Base-by-base conservation (phyloP, 1,140 invertebrate species). In the Drosophila elegans region DNA sequence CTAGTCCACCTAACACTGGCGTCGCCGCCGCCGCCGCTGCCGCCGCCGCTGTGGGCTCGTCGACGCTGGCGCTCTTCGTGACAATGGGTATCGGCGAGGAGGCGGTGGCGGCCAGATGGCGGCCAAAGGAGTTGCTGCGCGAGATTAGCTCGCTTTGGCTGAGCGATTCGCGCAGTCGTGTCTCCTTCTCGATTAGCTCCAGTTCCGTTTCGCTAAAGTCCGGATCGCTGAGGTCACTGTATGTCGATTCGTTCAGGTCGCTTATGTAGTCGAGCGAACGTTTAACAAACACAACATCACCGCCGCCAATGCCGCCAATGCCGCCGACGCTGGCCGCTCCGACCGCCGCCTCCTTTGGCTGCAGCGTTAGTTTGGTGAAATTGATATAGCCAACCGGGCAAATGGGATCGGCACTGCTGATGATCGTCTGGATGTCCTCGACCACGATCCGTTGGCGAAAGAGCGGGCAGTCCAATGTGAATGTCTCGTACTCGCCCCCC, bases 401-500 rank as follows among this genome's bases (percentile, higher is more conserved):
- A 92, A 99, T 96, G 1, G 97, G 95, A 94, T 98, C 97, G 86
- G 97, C 95, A 46, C 97, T 97, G 92, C 98, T 97, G 61, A 98
- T 95, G 38, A 99, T 95, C 81, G 95, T 95, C 94, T 98, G 96
- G 74, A 95, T 96, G 80, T 98, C 96, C 93, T 98, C 97, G 91
- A 99, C 95, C 68, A 97, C 94, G 93, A 99, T 96, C 91, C 95
- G 95, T 93, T 97, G 98, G 83, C 95, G 96, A 93, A 99, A 99
- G 45, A 99, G 93, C 16, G 98, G 98, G 93, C 98, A 99, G 94
- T 99, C 98, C 61, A 99, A 93, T 11, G 98, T 99, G 91, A 99
- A 98, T 34, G 98, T 98, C 94, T 99, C 99, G 93, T 99, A 99
- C 93, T 99, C 99, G 49, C 99, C 99, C 42, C 99, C 99, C 94